Evolutionary conservation across 2,113 vertebrate genomes (phyloP).

Genomic region (Aix galericulata): DNA sequence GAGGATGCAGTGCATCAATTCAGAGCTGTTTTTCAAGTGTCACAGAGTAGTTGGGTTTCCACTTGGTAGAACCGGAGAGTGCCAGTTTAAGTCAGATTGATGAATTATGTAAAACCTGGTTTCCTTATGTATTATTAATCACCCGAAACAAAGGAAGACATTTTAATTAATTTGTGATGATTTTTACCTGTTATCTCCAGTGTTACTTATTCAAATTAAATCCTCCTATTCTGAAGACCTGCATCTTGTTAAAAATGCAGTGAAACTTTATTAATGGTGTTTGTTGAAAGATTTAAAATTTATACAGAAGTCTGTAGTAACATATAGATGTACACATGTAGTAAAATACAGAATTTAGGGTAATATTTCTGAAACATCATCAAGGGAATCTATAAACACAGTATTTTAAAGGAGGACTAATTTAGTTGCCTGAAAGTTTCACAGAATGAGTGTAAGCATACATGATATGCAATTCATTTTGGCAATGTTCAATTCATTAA

Average conservation of each 20-base stretch:
- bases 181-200: constrained; percentile 69
- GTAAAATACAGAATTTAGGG: background rate
- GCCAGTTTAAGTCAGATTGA: constrained; percentile 72
- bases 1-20: constrained; percentile 27
- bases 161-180: constrained; percentile 80
- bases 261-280: background rate
- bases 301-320: background rate
- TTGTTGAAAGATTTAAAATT: background rate
- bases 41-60: constrained; percentile 49
- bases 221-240: constrained; percentile 30
- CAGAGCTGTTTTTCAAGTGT: constrained; percentile 66
- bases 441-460: background rate
- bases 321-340: too few relatives aligned
- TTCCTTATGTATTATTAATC: constrained; percentile 80
- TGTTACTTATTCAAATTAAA: constrained; percentile 68
- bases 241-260: constrained; percentile 44
- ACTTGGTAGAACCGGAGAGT: constrained; percentile 51
- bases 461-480: background rate
- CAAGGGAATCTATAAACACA: background rate
- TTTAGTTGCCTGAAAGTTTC: background rate
- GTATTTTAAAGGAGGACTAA: background rate
- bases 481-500: background rate
- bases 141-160: constrained; percentile 74
- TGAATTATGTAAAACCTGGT: constrained; percentile 79
- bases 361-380: background rate